Base-by-base conservation (phyloP, 2,113 vertebrate genomes). In the Lophius piscatorius region DNA sequence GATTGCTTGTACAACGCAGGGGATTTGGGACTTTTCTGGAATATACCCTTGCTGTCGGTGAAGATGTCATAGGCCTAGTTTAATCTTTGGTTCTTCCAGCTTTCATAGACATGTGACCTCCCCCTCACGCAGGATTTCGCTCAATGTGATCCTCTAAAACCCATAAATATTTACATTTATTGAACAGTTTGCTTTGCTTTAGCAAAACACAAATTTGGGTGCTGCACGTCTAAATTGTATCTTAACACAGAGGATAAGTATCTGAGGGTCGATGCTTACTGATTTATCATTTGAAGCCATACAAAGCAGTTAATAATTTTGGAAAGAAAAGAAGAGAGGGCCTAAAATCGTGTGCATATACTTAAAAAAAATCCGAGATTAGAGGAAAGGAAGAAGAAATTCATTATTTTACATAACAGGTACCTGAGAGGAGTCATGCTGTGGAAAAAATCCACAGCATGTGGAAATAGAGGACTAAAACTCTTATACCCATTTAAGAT, bases 231-330 rank as follows among this genome's bases (percentile, higher is more conserved):
- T 59, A 42, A 63, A 60, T 3, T 55, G 14, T 3, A 21, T 40
- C 39, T 7, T 23, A n/a, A 47, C 26, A 56, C 23, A 13, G 21
- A 13, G 6, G 9, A 23, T 17, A 70, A 26, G 33, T 9, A 8
- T n/a, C 47, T 21, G 14, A 9, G 18, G 70, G 52, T 58, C 56
- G 17, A 28, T n/a, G 23, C 38, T 35, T 34, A 67, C 57, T 68
- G 47, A 77, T 57, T 60, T 54, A 40, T 61, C 22, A 60, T 66
- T 80, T 73, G 22, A 70, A 46, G 44, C 40, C 51, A 60, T 68
- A 52, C 58, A 46, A 63, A 76, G 65, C 40, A 51, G 52, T 63
- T 63, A 70, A 61, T 22, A 50, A 6, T 58, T 61, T 70, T 59
- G 42, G 58, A 67, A 70, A 63, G 34, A 66, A 64, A n/a, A 23